Base-by-base conservation (phyloP, 2,113 vertebrate genomes). In the Opisthocomus hoazin region DNA sequence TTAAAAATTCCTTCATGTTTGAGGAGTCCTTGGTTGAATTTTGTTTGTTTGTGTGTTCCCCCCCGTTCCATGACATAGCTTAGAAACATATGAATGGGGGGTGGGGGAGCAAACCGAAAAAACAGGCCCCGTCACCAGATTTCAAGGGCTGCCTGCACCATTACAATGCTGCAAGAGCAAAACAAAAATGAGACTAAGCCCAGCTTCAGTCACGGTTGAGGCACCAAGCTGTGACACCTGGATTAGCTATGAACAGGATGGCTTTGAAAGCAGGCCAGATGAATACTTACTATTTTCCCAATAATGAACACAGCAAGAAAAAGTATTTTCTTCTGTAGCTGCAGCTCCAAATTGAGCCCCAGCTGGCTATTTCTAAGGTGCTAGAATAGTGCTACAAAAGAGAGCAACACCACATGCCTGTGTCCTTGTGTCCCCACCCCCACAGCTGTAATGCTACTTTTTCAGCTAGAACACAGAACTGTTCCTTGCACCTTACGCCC, bases 381-480 rank as follows among this genome's bases (percentile, higher is more conserved):
- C 5, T 3, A 0, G 6, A 56, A 51, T 17, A 27, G 9, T 29
- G 21, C 43, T 48, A 29, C 24, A 45, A 41, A 11, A 53, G 19
- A 17, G 32, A 57, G 11, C 56, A 57, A 15, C 5, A 23, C 3
- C 18, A 21, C 9, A 5, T 6, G 17, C 5, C 0, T 12, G 18
- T 34, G 37, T 39, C 36, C 22, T 46, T 15, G 37, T 9, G 29
- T 68, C 39, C 24, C 26, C 21, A 2, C 5, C 16, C 24, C 3
- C 34, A 0, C 0, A 57, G 41, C 34, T 80, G 37, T 9, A 80
- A 63, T 22, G 29, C 39, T 73, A 5, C 29, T 37, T 54, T 50
- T 66, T 64, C 68, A 71, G 27, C 24, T 19, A 24, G 43, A 71
- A 76, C 30, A 58, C 23, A 57, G 21, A 61, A 12, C 36, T 39